Conservation (phyloP, 1,140 invertebrate species). For the Cyphomyrmex costatus region DNA sequence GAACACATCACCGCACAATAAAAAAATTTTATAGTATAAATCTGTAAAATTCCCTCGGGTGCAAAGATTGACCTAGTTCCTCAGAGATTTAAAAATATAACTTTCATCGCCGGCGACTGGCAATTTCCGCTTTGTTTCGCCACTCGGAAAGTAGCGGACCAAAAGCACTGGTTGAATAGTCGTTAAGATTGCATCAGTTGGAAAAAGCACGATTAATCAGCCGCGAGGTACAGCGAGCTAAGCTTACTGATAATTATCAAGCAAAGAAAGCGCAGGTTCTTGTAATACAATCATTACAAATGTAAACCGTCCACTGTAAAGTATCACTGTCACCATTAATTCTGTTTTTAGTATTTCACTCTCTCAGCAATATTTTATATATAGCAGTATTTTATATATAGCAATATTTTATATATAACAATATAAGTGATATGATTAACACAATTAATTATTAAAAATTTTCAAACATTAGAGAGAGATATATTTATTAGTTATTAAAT, state of each 20-base stretch:
- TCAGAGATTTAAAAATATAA: conserved; percentile 51
- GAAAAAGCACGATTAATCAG: conserved; percentile 63
- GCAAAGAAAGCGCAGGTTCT: conserved; percentile 39
- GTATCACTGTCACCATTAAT: conserved; percentile 54
- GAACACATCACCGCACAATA: conserved; percentile 31
- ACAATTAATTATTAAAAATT: background rate
- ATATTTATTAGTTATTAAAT: conserved; percentile 19
- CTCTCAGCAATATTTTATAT: background rate
- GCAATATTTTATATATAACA: background rate
- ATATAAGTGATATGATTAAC: conserved; percentile 23
- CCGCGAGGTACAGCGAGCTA: conserved; percentile 35
- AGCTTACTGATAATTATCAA: conserved; percentile 54
- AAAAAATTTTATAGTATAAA: conserved; percentile 34
- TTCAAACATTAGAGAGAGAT: too few species aligned
- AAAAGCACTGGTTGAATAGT: conserved; percentile 59
- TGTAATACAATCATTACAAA: conserved; percentile 64
- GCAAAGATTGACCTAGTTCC: conserved; percentile 45
- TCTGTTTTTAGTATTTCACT: conserved; percentile 45
- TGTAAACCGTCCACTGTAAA: conserved; percentile 49
- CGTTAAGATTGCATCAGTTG: conserved; percentile 63
- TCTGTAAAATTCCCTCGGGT: conserved; percentile 39
- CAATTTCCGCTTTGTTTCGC: conserved; percentile 57
- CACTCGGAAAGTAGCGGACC: conserved; percentile 51
- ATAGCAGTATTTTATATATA: background rate
- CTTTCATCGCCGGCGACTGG: conserved; percentile 56